A percentile compares a stretch with the other conserved stretches of the same genome.
phyloP scores from a whole-genome alignment of 53 echinoderm and acorn worm genomes.

The Hippasteria phrygiana region DNA sequence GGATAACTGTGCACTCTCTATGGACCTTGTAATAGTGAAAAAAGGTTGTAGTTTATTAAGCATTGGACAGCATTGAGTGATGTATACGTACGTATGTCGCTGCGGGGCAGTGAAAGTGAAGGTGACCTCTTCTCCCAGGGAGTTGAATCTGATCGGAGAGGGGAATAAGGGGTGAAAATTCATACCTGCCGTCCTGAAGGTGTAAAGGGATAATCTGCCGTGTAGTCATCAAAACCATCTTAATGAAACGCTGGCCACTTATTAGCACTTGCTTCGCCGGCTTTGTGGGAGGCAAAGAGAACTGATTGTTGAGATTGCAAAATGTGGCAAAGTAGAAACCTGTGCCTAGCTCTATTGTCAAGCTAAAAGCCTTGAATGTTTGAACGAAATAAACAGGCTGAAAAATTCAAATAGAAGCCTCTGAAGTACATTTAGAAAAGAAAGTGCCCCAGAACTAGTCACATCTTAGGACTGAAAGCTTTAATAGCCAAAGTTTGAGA shows the following conservation, averaged over 20 bases:
- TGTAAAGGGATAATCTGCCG: neutral
- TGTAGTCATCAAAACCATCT: neutral
- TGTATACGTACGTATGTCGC: neutral
- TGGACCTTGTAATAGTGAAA: too few relatives aligned
- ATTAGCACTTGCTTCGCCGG: neutral
- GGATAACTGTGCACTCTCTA: neutral
- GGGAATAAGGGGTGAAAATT: neutral
- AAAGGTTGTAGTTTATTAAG: too few relatives aligned
- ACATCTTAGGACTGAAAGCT: too few relatives aligned
- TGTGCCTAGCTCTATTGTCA: too few relatives aligned
- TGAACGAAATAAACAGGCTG: too few relatives aligned
- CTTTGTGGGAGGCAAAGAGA: neutral
- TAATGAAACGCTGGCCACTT: neutral
- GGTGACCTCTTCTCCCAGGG: constrained; percentile 9
- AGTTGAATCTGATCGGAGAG: neutral
- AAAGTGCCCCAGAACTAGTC: too few relatives aligned
- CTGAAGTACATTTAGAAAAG: too few relatives aligned
- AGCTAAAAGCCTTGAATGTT: too few relatives aligned
- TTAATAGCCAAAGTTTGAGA: too few relatives aligned
- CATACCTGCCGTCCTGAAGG: too few relatives aligned
- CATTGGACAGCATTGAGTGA: neutral
- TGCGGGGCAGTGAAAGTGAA: neutral
- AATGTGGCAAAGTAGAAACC: too few relatives aligned
- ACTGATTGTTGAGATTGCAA: neutral
- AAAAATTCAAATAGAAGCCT: too few relatives aligned